Percentiles rank a stretch among this genome's conserved stretches.
Evolutionary conservation across 2,113 vertebrate genomes (phyloP).

Genomic region (Myotis davidii): DNA sequence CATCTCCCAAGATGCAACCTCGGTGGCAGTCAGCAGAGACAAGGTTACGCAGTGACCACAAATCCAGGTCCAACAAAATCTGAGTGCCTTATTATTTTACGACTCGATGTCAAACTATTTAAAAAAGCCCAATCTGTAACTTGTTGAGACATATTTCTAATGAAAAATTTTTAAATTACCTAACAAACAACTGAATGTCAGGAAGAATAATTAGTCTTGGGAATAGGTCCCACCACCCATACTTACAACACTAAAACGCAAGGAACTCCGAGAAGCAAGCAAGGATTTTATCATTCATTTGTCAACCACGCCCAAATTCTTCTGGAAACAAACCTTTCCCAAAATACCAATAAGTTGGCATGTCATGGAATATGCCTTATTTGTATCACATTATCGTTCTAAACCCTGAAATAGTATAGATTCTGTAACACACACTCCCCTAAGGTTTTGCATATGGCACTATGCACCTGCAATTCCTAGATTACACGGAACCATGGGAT

Average conservation of each 20-base stretch:
- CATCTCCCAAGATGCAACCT: accelerated
- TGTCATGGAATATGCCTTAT: background rate
- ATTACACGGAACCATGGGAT: accelerated
- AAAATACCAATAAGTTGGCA: background rate
- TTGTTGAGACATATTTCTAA: background rate
- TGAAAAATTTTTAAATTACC: background rate
- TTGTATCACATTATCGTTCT: background rate
- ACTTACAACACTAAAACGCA: background rate
- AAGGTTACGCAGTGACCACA: background rate
- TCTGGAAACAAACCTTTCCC: background rate
- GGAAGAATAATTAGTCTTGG: background rate
- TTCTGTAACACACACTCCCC: background rate
- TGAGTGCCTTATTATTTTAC: background rate
- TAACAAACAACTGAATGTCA: background rate
- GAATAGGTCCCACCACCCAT: background rate
- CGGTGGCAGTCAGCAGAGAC: background rate
- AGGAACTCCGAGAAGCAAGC: background rate
- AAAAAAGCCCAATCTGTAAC: no score
- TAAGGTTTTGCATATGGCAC: background rate
- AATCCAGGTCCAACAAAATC: background rate
- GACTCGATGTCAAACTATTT: background rate
- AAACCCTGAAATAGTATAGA: background rate
- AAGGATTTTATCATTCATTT: background rate
- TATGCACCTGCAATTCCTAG: background rate
- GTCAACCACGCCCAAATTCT: background rate